Evolutionary conservation across 2,797 vertebrate species (phyloP).

Genomic region (Cuniculus paca): DNA sequence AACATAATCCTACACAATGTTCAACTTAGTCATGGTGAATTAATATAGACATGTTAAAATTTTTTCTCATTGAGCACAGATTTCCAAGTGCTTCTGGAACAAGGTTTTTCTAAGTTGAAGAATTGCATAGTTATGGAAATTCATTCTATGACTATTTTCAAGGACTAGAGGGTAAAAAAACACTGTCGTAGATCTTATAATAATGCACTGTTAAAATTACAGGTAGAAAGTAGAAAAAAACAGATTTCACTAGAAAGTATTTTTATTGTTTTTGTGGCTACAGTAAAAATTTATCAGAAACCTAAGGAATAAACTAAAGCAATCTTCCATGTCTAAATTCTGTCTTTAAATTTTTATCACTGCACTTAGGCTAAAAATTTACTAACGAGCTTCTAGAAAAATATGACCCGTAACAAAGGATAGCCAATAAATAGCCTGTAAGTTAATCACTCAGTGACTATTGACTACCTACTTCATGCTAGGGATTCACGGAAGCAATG

Average conservation of each 20-base stretch:
- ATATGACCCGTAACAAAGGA: background rate
- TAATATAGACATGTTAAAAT: background rate
- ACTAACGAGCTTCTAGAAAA: background rate
- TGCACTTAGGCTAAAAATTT: background rate
- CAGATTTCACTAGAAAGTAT: conserved; percentile 2
- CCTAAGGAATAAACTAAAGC: background rate
- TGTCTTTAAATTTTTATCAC: conserved; percentile 15
- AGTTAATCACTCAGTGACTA: background rate
- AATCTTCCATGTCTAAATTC: background rate
- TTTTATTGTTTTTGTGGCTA: conserved; percentile 9
- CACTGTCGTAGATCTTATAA: background rate
- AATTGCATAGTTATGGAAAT: background rate
- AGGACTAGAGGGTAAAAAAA: background rate
- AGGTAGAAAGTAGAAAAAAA: background rate
- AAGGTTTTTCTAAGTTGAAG: background rate
- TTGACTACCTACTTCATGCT: background rate
- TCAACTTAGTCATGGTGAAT: background rate
- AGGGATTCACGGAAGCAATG: background rate
- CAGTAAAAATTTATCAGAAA: background rate
- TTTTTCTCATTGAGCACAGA: background rate
- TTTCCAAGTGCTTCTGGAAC: background rate
- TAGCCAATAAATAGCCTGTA: background rate
- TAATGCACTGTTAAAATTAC: background rate
- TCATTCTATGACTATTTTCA: background rate
- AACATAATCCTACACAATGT: background rate